Conservation (phyloP, 37 sponge, comb jelly and placozoan genomes). For the Oopsacas minuta region DNA sequence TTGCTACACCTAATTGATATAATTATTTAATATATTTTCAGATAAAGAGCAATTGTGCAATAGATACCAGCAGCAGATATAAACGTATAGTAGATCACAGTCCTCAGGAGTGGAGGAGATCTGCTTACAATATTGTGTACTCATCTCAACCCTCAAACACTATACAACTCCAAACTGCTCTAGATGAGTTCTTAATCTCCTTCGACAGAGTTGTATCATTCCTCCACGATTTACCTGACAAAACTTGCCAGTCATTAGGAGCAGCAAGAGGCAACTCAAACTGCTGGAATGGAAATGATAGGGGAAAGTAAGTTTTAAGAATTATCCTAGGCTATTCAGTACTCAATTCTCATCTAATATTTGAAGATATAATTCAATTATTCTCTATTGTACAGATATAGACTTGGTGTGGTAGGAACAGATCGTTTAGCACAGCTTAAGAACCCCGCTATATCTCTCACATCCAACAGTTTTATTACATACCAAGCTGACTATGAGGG, state of each 20-base stretch:
- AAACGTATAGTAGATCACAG: not conserved
- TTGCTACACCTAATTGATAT: no score
- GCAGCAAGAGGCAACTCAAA: not conserved
- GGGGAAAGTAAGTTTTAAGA: not conserved
- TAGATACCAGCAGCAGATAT: not conserved
- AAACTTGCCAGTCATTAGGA: not conserved
- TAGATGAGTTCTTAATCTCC: not conserved
- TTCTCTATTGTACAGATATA: not conserved
- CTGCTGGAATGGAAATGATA: not conserved
- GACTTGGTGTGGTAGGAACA: not conserved
- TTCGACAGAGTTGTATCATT: not conserved
- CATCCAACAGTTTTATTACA: not conserved
- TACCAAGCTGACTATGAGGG: not conserved
- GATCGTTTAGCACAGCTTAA: not conserved
- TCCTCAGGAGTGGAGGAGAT: not conserved
- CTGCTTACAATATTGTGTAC: not conserved
- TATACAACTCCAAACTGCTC: not conserved
- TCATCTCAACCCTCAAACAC: not conserved
- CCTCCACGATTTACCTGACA: not conserved
- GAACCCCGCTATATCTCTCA: not conserved
- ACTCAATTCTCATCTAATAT: not conserved
- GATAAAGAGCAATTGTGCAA: not conserved
- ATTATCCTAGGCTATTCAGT: no score
- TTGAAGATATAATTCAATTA: not conserved
- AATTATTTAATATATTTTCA: no score